phyloP scores from a whole-genome alignment of 2,113 vertebrate genomes.

The Chunga burmeisteri region DNA sequence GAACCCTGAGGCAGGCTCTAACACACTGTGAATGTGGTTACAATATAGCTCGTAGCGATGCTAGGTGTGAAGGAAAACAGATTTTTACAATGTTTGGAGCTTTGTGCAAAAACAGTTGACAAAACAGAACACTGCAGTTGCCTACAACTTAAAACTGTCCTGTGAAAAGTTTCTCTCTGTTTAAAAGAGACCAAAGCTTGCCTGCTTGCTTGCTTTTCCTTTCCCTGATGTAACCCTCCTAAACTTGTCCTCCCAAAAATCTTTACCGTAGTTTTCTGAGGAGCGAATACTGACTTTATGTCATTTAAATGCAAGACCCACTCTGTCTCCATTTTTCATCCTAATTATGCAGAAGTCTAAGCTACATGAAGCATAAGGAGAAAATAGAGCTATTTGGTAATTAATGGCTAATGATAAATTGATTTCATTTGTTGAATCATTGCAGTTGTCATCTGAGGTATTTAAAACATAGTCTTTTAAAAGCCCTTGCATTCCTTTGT shows the following conservation, averaged over 20 bases:
- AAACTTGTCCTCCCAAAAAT: background rate
- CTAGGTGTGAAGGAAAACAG: slow-evolving; percentile 65
- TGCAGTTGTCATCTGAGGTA: slow-evolving; percentile 22
- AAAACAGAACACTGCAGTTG: slow-evolving; percentile 44
- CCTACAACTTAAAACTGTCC: slow-evolving; percentile 41
- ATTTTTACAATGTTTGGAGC: slow-evolving; percentile 55
- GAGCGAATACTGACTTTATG: background rate
- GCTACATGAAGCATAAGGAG: slow-evolving; percentile 56
- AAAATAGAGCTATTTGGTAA: slow-evolving; percentile 58
- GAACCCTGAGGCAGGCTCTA: slow-evolving; percentile 51
- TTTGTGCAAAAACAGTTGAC: slow-evolving; percentile 60
- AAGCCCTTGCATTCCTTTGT: background rate
- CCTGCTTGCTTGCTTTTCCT: background rate
- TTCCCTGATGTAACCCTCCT: background rate
- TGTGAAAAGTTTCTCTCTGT: slow-evolving; percentile 21
- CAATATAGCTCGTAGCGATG: slow-evolving; percentile 45
- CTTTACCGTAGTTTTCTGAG: background rate
- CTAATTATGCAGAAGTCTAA: slow-evolving; percentile 34
- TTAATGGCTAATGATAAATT: slow-evolving; percentile 62
- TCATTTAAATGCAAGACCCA: slow-evolving; percentile 27
- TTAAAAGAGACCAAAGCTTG: background rate
- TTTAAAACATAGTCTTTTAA: slow-evolving; percentile 4
- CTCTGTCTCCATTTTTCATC: slow-evolving; percentile 41
- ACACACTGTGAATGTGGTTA: slow-evolving; percentile 52
- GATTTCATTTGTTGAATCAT: slow-evolving; percentile 39